These are phyloP conservation scores for Matsumurasca onukii DNA, from an alignment of 1,140 invertebrate genomes.

Conservation along the genomic window DNA sequence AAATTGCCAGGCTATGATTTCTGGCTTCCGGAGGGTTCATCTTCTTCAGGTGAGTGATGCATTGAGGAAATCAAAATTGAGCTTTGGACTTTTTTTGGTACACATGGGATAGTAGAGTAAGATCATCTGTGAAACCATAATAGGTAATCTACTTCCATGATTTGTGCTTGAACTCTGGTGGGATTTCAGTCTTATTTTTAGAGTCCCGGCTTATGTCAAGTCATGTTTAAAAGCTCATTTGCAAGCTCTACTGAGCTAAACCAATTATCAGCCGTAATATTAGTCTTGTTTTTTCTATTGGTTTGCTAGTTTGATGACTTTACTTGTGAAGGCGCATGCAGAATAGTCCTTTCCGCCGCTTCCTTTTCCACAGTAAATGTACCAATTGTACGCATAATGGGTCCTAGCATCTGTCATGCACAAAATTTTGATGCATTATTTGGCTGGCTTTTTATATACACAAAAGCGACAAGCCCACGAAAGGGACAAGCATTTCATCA, in stretches of 20 bases:
- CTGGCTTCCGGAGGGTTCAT: constrained; percentile 4
- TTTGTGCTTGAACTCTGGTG: neutral
- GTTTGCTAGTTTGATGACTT: constrained; percentile 37
- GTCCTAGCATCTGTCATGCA: constrained; percentile 21
- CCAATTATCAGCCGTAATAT: constrained; percentile 39
- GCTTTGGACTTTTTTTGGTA: neutral
- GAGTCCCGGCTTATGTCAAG: constrained; percentile 45
- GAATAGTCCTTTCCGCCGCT: constrained; percentile 11
- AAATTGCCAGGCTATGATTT: constrained; percentile 22
- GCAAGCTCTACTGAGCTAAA: constrained; percentile 38
- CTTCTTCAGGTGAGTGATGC: neutral
- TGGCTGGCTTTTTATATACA: constrained; percentile 49
- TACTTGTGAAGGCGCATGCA: constrained; percentile 37
- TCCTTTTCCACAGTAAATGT: constrained; percentile 32
- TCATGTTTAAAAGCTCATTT: constrained; percentile 23
- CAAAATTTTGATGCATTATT: constrained; percentile 45
- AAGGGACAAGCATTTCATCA: constrained; percentile 46
- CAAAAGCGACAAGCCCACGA: constrained; percentile 47
- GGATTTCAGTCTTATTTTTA: constrained; percentile 50
- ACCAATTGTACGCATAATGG: constrained; percentile 32
- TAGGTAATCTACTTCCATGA: neutral
- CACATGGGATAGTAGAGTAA: neutral
- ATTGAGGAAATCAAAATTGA: constrained; percentile 16
- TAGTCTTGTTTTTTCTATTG: constrained; percentile 30
- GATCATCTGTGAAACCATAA: constrained; percentile 10